A percentile compares a stretch with the other conserved stretches of the same genome.
Evolutionary conservation across 2,113 vertebrate genomes (phyloP).

Genomic region (Polypterus senegalus): DNA sequence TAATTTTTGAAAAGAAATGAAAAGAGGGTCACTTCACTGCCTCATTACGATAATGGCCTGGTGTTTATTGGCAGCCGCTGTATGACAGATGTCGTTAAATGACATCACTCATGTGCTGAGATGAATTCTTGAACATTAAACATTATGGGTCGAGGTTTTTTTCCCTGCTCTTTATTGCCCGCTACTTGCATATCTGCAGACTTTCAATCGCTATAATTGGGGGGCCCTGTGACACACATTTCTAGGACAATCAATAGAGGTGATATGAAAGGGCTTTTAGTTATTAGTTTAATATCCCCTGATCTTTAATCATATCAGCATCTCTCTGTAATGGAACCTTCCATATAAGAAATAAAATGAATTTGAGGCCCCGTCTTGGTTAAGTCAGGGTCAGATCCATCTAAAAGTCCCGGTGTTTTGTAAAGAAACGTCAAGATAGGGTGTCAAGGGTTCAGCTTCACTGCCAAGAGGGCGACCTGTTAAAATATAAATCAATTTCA

Average conservation of each 20-base stretch:
- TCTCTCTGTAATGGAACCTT: background rate
- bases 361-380: background rate
- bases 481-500: background rate
- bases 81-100: slow-evolving; percentile 43
- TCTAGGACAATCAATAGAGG: slow-evolving; percentile 42
- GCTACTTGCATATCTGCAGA: slow-evolving; percentile 13
- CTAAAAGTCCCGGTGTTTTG: background rate
- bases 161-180: slow-evolving; percentile 20
- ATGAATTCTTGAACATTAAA: slow-evolving; percentile 30
- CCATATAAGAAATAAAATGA: slow-evolving; percentile 1
- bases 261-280: slow-evolving; percentile 44
- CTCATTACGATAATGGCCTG: slow-evolving; percentile 47
- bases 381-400: background rate
- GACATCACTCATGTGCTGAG: slow-evolving; percentile 44
- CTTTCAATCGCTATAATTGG: slow-evolving; percentile 46
- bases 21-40: slow-evolving; percentile 30
- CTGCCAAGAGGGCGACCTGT: background rate
- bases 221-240: slow-evolving; percentile 38
- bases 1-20: too few species aligned
- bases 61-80: slow-evolving; percentile 29
- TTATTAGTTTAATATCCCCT: slow-evolving; percentile 42
- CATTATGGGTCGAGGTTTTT: slow-evolving; percentile 27
- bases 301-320: slow-evolving; percentile 8
- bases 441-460: background rate
- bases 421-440: too few species aligned